phyloP scores from a whole-genome alignment of 2,113 vertebrate genomes.

The Caloenas nicobarica region DNA sequence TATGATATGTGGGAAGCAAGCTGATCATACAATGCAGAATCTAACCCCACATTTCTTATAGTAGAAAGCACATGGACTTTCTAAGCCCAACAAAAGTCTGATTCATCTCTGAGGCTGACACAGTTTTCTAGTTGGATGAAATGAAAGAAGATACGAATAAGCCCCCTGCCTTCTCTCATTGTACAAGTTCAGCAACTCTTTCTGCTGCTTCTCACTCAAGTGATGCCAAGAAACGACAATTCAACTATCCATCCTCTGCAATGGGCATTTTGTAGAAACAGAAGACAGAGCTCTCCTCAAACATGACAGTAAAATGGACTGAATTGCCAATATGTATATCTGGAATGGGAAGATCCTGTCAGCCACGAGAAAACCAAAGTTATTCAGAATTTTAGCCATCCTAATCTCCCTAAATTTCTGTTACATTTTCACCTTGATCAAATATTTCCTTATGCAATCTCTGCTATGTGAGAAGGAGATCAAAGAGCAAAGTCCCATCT shows the following conservation, averaged over 20 bases:
- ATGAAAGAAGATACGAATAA: background rate
- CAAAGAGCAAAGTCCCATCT: background rate
- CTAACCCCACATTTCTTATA: background rate
- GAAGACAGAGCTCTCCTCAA: background rate
- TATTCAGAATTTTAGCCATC: background rate
- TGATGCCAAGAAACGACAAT: background rate
- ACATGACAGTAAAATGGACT: background rate
- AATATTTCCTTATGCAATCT: background rate
- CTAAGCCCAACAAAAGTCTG: background rate
- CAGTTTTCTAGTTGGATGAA: background rate
- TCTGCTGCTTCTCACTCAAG: background rate
- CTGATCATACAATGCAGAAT: background rate
- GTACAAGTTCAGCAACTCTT: background rate
- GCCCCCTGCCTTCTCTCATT: background rate
- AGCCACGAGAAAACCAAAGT: background rate
- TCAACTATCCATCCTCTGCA: background rate
- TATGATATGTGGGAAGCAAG: background rate
- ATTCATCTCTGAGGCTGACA: background rate
- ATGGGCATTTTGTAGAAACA: background rate
- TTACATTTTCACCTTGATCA: background rate
- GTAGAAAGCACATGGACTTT: background rate
- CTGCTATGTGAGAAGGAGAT: background rate
- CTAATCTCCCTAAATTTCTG: background rate
- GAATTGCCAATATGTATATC: background rate
- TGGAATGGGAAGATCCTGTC: background rate